Evolutionary conservation across 2,888 invertebrate species (phyloP).

Genomic region (Rhabditoides inermis): DNA sequence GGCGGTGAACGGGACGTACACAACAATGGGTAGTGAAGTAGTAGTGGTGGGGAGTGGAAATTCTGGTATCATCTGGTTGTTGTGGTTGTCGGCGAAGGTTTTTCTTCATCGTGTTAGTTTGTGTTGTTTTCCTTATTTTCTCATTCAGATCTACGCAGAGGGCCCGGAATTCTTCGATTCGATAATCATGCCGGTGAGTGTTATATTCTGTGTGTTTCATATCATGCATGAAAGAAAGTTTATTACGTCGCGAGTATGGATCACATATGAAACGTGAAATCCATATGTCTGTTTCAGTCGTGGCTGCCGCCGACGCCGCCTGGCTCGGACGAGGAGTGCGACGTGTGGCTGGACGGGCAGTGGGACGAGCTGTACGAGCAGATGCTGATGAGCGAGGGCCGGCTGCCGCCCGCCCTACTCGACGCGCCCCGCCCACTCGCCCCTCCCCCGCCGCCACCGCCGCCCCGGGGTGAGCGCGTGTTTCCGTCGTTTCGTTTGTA

Average conservation of each 20-base stretch:
- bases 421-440: conserved; percentile 23
- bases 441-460: conserved; percentile 20
- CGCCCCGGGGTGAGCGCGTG: no score
- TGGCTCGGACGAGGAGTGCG: conserved; percentile 66
- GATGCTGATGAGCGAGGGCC: conserved; percentile 27
- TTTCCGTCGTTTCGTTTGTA: no score
- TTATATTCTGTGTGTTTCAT: conserved; percentile 1
- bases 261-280: no score
- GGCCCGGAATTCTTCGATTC: conserved; percentile 12
- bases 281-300: conserved; percentile 61
- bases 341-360: conserved; percentile 79
- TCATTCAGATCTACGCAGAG: conserved; percentile 20
- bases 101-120: no score
- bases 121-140: no score
- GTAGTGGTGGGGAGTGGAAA: no score
- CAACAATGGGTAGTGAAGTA: no score
- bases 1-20: no score
- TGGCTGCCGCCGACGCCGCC: conserved; percentile 97
- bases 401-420: conserved; percentile 20
- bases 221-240: not conserved
- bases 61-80: no score
- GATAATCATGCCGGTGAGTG: conserved; percentile 19
- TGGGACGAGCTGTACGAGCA: conserved; percentile 70
- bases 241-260: no score
- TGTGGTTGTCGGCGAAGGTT: no score